Evolutionary conservation across 2,113 vertebrate species (phyloP).

Genomic region (Asarcornis scutulata): DNA sequence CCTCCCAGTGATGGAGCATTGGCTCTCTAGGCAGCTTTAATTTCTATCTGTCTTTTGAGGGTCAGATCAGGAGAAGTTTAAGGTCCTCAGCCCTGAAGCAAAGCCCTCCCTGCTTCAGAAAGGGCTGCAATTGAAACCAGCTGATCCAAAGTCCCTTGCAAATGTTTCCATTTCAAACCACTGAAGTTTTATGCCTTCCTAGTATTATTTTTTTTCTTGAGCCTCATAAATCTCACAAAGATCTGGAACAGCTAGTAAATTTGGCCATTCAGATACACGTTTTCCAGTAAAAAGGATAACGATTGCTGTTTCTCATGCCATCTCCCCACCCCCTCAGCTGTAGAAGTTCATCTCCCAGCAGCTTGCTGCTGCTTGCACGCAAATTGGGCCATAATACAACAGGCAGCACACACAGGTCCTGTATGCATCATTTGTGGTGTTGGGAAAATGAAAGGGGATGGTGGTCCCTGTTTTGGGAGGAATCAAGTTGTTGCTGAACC

Average conservation of each 20-base stretch:
- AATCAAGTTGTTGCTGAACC: background rate
- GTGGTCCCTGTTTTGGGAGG: background rate
- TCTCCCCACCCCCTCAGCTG: background rate
- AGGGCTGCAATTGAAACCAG: slow-evolving; percentile 71
- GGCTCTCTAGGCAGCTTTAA: slow-evolving; percentile 8
- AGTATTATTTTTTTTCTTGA: slow-evolving; percentile 69
- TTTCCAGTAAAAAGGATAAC: slow-evolving; percentile 73
- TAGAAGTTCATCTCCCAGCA: background rate
- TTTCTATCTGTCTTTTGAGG: slow-evolving; percentile 21
- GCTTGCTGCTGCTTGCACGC: background rate
- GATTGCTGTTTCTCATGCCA: slow-evolving; percentile 63
- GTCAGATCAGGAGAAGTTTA: slow-evolving; percentile 2
- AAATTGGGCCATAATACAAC: background rate
- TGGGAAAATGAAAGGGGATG: background rate
- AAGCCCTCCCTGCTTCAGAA: slow-evolving; percentile 48
- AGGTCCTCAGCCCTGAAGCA: slow-evolving; percentile 19
- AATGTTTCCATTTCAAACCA: slow-evolving; percentile 73
- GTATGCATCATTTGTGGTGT: background rate
- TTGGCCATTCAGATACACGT: slow-evolving; percentile 57
- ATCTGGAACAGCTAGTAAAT: slow-evolving; percentile 72
- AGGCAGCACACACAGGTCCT: fast-evolving
- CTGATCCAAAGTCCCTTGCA: slow-evolving; percentile 68
- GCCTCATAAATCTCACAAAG: slow-evolving; percentile 72
- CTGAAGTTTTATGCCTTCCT: slow-evolving; percentile 73
- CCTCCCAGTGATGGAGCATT: slow-evolving; percentile 2